Evolutionary conservation across 1,140 invertebrate species (phyloP).

Genomic region (Bombus cullumanus): DNA sequence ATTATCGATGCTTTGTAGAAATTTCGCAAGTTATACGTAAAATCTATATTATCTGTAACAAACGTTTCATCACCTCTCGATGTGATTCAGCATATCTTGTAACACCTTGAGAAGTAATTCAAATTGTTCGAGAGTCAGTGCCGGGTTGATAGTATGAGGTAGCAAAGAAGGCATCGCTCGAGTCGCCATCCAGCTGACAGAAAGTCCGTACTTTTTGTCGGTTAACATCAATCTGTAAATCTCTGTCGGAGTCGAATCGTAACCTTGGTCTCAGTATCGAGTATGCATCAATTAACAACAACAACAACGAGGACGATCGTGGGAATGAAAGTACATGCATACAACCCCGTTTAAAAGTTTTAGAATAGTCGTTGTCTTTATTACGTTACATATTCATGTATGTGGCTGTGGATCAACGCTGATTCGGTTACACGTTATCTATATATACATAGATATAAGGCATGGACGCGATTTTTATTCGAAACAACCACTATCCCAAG

Average conservation of each 20-base stretch:
- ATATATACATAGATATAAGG: too few relatives aligned
- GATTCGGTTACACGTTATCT: too few relatives aligned
- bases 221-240: slow-evolving; percentile 96
- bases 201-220: slow-evolving; percentile 96
- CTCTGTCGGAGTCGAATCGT: slow-evolving; percentile 84
- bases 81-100: slow-evolving; percentile 96
- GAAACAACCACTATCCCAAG: too few relatives aligned
- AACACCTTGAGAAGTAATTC: slow-evolving; percentile 92
- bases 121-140: slow-evolving; percentile 95
- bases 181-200: slow-evolving; percentile 95
- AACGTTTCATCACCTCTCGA: slow-evolving; percentile 87
- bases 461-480: too few relatives aligned
- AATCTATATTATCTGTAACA: neutral
- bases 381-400: neutral
- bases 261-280: neutral
- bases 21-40: neutral
- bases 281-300: neutral
- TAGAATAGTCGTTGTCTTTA: neutral
- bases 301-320: neutral
- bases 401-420: too few relatives aligned
- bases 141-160: slow-evolving; percentile 96
- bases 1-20: neutral
- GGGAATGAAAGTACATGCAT: neutral
- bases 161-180: slow-evolving; percentile 96
- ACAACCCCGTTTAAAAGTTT: neutral